phyloP scores from a whole-genome alignment of 2,113 vertebrate genomes.

The Morone saxatilis region DNA sequence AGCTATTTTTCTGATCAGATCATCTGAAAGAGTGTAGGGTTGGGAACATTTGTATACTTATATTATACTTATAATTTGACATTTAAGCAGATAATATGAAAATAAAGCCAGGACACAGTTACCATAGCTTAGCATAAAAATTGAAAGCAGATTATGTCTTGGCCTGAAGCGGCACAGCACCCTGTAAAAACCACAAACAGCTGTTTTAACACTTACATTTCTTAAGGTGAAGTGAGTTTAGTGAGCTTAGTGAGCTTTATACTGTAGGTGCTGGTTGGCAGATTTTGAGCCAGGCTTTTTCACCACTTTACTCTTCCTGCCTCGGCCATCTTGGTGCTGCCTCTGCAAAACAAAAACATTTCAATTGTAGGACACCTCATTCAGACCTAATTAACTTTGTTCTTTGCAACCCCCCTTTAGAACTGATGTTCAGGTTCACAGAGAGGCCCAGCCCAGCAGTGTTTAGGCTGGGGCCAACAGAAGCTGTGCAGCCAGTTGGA shows the following conservation, averaged over 20 bases:
- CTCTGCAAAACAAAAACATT: neutral
- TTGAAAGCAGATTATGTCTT: neutral
- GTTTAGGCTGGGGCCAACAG: slow-evolving; percentile 61
- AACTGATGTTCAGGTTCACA: slow-evolving; percentile 12
- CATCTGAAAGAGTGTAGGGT: neutral
- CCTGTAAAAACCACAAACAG: neutral
- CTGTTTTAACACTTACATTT: neutral
- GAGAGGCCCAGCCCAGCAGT: slow-evolving; percentile 47
- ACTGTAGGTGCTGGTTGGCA: neutral
- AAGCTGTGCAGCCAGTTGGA: slow-evolving; percentile 79
- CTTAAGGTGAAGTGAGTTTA: neutral
- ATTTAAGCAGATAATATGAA: neutral
- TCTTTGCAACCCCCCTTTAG: slow-evolving; percentile 14
- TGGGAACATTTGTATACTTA: too few relatives aligned
- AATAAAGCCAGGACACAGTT: neutral
- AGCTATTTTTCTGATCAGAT: neutral
- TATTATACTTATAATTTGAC: too few relatives aligned
- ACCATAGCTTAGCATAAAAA: neutral
- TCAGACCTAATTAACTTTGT: neutral
- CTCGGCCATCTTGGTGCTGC: neutral
- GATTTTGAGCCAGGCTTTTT: neutral
- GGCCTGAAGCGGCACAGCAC: neutral
- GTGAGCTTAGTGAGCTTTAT: slow-evolving; percentile 1
- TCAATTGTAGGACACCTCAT: neutral
- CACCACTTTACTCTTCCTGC: neutral